Evolutionary conservation across 2,797 vertebrate genomes (phyloP), one percentile per base, ranked within the genome.

Genomic region (Salmo trutta): DNA sequence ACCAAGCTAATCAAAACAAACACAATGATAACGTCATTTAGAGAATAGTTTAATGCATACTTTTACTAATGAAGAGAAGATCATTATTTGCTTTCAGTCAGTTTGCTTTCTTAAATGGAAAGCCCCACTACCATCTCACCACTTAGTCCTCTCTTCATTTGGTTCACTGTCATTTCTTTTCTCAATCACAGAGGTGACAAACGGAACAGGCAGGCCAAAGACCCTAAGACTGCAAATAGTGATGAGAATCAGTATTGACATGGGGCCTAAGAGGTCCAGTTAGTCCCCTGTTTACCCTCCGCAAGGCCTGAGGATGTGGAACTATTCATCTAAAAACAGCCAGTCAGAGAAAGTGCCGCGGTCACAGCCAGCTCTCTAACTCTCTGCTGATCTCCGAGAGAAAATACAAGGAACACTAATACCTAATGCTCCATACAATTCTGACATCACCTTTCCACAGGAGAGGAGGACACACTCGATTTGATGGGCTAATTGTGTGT

Each of bases 401-500:
- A 24, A 90, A 92, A 91, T 75, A 90, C 86, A 87, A 88, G 85
- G 77, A 89, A 81, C 87, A 82, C 79, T 73, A 89, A 89, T 92
- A 88, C 88, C 87, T 92, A 93, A 92, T 93, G 87, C 90, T 89
- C 92, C 91, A 88, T 93, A 89, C 88, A 85, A 89, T 90, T 91
- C 90, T 93, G 91, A 94, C 93, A 94, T 93, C 91, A 94, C 92
- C 91, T 92, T 93, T 93, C 90, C 90, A 92, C 87, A 81, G 77
- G 88, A 91, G 91, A 92, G 91, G 91, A 94, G 91, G 92, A 94
- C 91, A 93, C 91, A 93, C 88, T 95, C 92, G 73, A 94, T 94
- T 94, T 93, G 91, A 94, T 86, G 87, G 90, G 89, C 93, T 95
- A 95, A 95, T 95, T 94, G 91, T 86, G 87, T 92, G 92, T 92